Conservation (phyloP, 2,888 invertebrate genomes). For the Mantis religiosa region DNA sequence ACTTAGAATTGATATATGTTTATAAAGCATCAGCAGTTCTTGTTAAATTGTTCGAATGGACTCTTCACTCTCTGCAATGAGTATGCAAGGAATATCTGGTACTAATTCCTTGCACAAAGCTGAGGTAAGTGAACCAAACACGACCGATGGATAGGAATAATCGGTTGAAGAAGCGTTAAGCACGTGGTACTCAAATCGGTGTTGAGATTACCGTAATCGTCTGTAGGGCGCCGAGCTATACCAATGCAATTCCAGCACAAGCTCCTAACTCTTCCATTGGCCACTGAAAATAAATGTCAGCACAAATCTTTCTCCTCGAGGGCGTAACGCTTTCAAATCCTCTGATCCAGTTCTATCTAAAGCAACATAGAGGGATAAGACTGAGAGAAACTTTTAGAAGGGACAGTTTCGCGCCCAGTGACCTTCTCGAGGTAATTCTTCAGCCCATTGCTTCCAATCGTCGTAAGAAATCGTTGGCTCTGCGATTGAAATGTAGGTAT, state of each 20-base stretch:
- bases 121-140: no score
- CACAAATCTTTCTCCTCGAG: constrained; percentile 5
- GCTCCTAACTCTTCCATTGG: constrained; percentile 1
- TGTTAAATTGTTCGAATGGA: no score
- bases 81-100: no score
- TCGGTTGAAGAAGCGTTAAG: no score
- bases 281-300: constrained; percentile 11
- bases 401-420: not conserved
- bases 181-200: not conserved
- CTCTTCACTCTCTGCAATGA: no score
- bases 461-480: not conserved
- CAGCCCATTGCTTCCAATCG: not conserved
- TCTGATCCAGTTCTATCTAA: not conserved
- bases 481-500: not conserved
- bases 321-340: constrained; percentile 10
- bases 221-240: not conserved
- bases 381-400: not conserved
- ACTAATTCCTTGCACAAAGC: no score
- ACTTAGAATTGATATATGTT: no score
- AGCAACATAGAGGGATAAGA: not conserved
- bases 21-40: no score
- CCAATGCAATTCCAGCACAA: not conserved
- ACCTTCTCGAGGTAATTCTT: not conserved
- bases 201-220: not conserved
- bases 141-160: no score